Evolutionary conservation across 2,113 vertebrate genomes (phyloP).

Genomic region (Heterotis niloticus): DNA sequence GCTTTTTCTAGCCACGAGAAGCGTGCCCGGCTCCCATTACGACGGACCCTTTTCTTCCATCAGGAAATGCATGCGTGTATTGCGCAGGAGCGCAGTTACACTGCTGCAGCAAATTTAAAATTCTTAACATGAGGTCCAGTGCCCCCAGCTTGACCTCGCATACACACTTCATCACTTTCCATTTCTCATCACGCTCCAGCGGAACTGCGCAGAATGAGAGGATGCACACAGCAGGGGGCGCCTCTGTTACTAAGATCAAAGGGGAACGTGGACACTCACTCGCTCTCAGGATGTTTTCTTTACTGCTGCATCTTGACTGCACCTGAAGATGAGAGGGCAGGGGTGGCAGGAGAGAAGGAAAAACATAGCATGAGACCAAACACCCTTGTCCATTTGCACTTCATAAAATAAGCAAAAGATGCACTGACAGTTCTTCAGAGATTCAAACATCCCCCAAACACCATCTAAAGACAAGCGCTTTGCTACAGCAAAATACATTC

Average conservation of each 20-base stretch:
- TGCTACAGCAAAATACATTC: conserved; percentile 45
- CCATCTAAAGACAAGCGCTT: conserved; percentile 39
- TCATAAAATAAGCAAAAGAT: conserved; percentile 4
- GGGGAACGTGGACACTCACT: conserved; percentile 71
- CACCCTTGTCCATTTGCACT: conserved; percentile 45
- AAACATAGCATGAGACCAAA: conserved; percentile 62
- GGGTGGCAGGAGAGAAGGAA: conserved; percentile 35
- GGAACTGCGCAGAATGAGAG: background rate
- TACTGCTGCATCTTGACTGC: conserved; percentile 98
- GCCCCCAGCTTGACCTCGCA: conserved; percentile 50
- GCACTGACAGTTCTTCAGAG: conserved; percentile 45
- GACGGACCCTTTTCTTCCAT: conserved; percentile 55
- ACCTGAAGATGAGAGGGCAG: conserved; percentile 73
- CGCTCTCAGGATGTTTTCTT: conserved; percentile 99
- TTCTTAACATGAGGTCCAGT: conserved; percentile 55
- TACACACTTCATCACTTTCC: conserved; percentile 11
- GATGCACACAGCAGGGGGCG: background rate
- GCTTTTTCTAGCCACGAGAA: conserved; percentile 43
- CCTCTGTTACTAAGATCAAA: background rate
- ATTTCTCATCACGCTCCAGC: background rate
- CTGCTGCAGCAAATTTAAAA: conserved; percentile 50
- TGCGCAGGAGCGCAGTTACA: conserved; percentile 30
- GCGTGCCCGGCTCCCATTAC: conserved; percentile 53
- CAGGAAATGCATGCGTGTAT: conserved; percentile 44
- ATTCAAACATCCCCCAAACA: conserved; percentile 42